These are phyloP conservation scores for Metridium senile DNA, from an alignment of 92 coral and sea anemone species.

Conservation along the genomic window DNA sequence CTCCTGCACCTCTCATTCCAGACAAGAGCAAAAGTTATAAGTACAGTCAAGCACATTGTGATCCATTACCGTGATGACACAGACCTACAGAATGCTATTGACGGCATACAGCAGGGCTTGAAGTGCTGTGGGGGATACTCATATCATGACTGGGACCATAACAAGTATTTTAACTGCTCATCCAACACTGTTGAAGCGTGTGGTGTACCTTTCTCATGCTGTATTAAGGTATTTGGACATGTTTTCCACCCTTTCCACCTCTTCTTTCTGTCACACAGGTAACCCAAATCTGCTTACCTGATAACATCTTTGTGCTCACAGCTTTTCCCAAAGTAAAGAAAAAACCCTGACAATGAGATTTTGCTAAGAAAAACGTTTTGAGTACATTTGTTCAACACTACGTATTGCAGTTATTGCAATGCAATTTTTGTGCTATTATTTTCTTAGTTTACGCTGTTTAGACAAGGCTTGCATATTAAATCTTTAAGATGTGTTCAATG, in stretches of 20 bases:
- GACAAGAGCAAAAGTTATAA: slow-evolving; percentile 65
- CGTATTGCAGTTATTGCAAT: no score
- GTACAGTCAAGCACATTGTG: slow-evolving; percentile 65
- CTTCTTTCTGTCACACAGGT: no score
- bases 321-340: no score
- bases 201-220: slow-evolving; percentile 97
- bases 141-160: slow-evolving; percentile 90
- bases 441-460: neutral
- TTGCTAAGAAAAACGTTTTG: no score
- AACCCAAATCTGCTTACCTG: no score
- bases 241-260: no score
- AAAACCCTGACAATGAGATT: no score
- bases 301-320: no score
- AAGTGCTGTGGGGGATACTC: slow-evolving; percentile 90
- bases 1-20: neutral
- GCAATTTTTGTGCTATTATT: no score
- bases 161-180: slow-evolving; percentile 83
- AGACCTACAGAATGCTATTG: slow-evolving; percentile 85
- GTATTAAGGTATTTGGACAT: slow-evolving; percentile 49
- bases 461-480: neutral
- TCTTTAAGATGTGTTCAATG: neutral
- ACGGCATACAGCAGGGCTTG: slow-evolving; percentile 78
- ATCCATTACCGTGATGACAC: slow-evolving; percentile 84
- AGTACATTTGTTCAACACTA: no score
- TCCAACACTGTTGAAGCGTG: slow-evolving; percentile 79